Conservation (phyloP, 2,888 invertebrate species). For the Lycophotia porphyrea region DNA sequence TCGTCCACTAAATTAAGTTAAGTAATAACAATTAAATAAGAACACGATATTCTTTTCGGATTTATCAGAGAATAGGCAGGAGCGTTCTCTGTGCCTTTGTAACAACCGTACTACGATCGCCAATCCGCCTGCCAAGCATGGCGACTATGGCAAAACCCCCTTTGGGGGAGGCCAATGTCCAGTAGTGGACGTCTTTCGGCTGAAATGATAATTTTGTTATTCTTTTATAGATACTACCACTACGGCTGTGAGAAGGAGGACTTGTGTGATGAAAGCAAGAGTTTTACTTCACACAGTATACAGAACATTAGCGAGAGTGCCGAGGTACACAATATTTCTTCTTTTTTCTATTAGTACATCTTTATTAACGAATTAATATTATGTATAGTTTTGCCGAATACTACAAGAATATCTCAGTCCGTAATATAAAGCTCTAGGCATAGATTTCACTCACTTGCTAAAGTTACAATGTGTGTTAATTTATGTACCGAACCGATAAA, state of each 20-base stretch:
- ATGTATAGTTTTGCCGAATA: neutral
- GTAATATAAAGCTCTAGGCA: neutral
- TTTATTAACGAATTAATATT: neutral
- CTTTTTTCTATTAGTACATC: neutral
- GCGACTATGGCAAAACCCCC: too few relatives aligned
- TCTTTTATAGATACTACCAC: conserved; percentile 91
- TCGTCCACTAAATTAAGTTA: neutral
- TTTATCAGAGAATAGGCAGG: too few relatives aligned
- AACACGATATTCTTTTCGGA: too few relatives aligned
- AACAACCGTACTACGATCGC: too few relatives aligned
- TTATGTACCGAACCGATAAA: neutral
- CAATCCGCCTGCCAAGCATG: too few relatives aligned
- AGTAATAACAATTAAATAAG: neutral
- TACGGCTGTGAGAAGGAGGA: conserved; percentile 92
- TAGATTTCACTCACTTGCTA: neutral
- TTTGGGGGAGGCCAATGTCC: too few relatives aligned
- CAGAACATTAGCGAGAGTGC: conserved; percentile 83
- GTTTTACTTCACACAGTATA: conserved; percentile 82
- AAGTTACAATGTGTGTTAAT: neutral
- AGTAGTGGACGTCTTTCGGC: too few relatives aligned
- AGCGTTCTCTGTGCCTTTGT: too few relatives aligned
- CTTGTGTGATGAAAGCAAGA: conserved; percentile 81
- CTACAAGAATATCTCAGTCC: neutral
- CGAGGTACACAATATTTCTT: conserved; percentile 75
- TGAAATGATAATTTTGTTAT: too few relatives aligned